Base-by-base conservation (phyloP, 2,113 vertebrate species). In the Bagarius yarrelli region DNA sequence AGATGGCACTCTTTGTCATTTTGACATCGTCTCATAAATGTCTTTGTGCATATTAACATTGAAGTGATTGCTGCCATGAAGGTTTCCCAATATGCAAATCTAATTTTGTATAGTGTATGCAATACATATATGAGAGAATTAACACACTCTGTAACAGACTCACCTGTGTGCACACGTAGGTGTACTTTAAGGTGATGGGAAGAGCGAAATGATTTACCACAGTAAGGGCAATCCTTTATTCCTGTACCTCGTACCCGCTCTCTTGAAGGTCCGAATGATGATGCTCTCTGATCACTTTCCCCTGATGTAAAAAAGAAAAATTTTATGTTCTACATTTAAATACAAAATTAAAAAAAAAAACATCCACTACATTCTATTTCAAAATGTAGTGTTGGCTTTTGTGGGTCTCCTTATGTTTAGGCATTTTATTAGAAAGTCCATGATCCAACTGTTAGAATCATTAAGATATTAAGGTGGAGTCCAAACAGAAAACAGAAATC, bases 101-200 rank as follows among this genome's bases (percentile, higher is more conserved):
- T 27, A 25, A 9, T 70, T 13, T 53, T 60, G 34, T 44, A 23
- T 67, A 53, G 5, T 36, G 16, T 25, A 23, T 55, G 23, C 15
- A 21, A 21, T 18, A 23, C 61, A 40, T 32, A 15, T 15, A 32
- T 53, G 1, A 53, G 0, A 13, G 19, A 19, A 50, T 44, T 59
- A n/a, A n/a, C n/a, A n/a, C n/a, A n/a, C 50, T 5, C 4, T 59
- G 4, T 57, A 56, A 40, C 32, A 14, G 11, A 27, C 73, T 93
- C 89, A 97, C 96, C 96, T 94, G 96, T 97, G 91, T 97, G 96
- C 82, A 97, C 95, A 76, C 96, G 93, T 60, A 97, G 92, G 86
- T 97, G 96, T 87, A 97, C 96, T 91, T 97, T 97, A 83, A 97
- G 94, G 86, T 97, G 96, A 88, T 97, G 96, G 34, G 96, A 96